Evolutionary conservation across 23 tunicate species (phyloP).

Genomic region (Halocynthia roretzi): DNA sequence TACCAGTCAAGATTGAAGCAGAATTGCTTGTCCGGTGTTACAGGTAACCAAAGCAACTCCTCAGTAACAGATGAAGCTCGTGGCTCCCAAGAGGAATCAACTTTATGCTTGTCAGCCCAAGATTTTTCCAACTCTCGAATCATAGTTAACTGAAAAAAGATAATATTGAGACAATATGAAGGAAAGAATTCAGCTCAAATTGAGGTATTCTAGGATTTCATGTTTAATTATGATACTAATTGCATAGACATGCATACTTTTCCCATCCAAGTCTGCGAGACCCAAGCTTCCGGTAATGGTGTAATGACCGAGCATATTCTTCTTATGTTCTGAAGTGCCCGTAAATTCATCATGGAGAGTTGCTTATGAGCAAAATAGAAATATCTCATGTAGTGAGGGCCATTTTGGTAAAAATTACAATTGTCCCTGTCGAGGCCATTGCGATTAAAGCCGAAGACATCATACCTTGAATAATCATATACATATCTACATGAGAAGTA

Average conservation of each 20-base stretch:
- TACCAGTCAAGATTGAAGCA: conserved; percentile 56
- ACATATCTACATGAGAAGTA: background rate
- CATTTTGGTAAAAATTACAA: conserved; percentile 51
- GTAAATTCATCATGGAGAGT: conserved; percentile 23
- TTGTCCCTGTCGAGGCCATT: conserved; percentile 56
- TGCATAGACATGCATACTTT: conserved; percentile 27
- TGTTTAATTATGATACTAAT: too few species aligned
- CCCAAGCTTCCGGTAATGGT: conserved; percentile 44
- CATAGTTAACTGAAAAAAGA: background rate
- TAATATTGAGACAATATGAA: background rate
- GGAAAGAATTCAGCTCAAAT: background rate
- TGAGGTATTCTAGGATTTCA: too few species aligned
- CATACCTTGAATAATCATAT: conserved; percentile 16
- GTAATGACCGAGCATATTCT: conserved; percentile 59
- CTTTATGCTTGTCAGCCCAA: background rate
- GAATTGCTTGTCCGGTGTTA: conserved; percentile 74
- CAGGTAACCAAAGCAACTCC: conserved; percentile 55
- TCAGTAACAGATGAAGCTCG: conserved; percentile 57
- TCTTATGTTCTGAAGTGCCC: conserved; percentile 28
- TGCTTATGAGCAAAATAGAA: conserved; percentile 45
- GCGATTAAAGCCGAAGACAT: conserved; percentile 52
- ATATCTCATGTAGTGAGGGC: conserved; percentile 69
- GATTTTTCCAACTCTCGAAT: background rate
- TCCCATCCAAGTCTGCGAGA: conserved; percentile 50
- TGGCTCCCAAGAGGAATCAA: conserved; percentile 6